phyloP scores from a whole-genome alignment of 2,888 invertebrate species.

The Masnerella sp. region DNA sequence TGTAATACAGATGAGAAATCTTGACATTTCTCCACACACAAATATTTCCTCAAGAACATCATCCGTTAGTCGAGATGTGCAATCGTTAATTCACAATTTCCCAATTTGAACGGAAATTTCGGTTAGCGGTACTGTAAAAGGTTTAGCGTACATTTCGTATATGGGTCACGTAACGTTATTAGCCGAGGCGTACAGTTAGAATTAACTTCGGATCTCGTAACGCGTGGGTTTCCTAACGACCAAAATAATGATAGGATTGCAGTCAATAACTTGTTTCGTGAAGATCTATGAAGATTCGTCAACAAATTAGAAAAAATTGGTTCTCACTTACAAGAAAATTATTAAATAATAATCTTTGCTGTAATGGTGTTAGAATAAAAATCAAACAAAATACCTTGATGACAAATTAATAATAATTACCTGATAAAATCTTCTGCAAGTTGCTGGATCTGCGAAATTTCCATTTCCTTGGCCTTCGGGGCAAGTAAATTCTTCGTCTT shows the following conservation, averaged over 20 bases:
- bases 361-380: not conserved
- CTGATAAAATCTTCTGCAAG: slow-evolving; percentile 93
- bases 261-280: too few species aligned
- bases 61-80: too few species aligned
- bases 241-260: slow-evolving; percentile 28
- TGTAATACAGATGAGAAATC: too few species aligned
- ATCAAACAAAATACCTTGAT: not conserved
- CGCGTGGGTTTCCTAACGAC: slow-evolving; percentile 14
- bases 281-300: too few species aligned
- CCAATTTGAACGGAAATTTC: too few species aligned
- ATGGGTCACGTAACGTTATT: slow-evolving; percentile 13
- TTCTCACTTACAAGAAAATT: not conserved
- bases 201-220: slow-evolving; percentile 4
- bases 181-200: slow-evolving; percentile 13
- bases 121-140: slow-evolving; percentile 2
- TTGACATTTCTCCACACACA: too few species aligned
- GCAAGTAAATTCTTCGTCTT: slow-evolving; percentile 85
- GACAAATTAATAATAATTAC: too few species aligned
- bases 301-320: slow-evolving; percentile 2
- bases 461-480: slow-evolving; percentile 91
- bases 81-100: too few species aligned
- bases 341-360: too few species aligned
- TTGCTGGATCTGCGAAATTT: slow-evolving; percentile 92
- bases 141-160: not conserved
- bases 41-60: too few species aligned